Evolutionary conservation across 2,113 vertebrate genomes (phyloP).

Genomic region (Bubalus kerabau): DNA sequence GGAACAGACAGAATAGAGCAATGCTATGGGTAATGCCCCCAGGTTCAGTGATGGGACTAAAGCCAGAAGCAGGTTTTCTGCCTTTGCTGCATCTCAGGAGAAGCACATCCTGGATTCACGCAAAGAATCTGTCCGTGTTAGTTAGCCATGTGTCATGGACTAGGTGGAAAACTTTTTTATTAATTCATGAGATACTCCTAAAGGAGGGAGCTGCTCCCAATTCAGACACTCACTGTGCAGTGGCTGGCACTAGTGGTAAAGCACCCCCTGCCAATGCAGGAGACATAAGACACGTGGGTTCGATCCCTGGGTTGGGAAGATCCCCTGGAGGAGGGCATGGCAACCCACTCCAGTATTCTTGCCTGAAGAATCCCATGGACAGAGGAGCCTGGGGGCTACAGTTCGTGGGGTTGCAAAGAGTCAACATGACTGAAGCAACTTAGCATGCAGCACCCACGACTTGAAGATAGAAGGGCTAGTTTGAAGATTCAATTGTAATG

Average conservation of each 20-base stretch:
- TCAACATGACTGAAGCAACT: background rate
- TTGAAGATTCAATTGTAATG: background rate
- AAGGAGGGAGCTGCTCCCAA: background rate
- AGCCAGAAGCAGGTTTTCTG: background rate
- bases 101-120: background rate
- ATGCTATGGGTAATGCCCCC: fast-evolving
- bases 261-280: background rate
- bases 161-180: background rate
- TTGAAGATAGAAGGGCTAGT: background rate
- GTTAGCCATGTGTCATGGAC: background rate
- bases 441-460: background rate
- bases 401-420: background rate
- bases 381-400: background rate
- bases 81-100: background rate
- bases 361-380: background rate
- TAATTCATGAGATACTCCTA: background rate
- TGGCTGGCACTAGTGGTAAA: background rate
- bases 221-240: fast-evolving
- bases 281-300: background rate
- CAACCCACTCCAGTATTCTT: background rate
- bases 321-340: background rate
- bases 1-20: background rate
- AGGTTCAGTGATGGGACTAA: background rate
- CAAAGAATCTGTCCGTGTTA: background rate
- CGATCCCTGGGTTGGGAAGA: background rate